phyloP scores from a whole-genome alignment of 1,140 invertebrate genomes.

The Melanaphis sacchari region DNA sequence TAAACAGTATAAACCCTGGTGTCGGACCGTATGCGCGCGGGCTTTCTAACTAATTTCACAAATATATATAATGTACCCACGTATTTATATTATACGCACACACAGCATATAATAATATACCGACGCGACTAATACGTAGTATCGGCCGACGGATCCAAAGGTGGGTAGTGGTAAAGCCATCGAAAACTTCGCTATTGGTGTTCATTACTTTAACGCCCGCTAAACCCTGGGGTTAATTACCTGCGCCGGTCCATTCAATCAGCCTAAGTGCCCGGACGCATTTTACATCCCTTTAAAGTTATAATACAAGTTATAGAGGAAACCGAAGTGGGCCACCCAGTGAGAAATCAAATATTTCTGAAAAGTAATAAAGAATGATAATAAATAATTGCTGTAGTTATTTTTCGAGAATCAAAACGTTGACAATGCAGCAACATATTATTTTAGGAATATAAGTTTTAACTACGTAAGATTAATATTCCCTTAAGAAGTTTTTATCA shows the following conservation, averaged over 20 bases:
- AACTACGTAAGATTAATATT: background rate
- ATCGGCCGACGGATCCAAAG: background rate
- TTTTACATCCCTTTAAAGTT: background rate
- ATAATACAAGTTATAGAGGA: background rate
- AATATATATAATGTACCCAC: background rate
- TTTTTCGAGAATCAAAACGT: background rate
- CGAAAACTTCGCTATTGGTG: background rate
- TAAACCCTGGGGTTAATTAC: background rate
- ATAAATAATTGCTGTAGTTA: too few species aligned
- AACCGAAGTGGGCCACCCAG: background rate
- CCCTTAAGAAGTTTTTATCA: background rate
- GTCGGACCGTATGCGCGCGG: background rate
- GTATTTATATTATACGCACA: background rate
- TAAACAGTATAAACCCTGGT: background rate
- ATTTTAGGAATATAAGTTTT: too few species aligned
- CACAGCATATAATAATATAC: background rate
- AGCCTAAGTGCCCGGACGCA: background rate
- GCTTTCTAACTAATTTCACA: background rate
- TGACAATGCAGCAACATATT: background rate
- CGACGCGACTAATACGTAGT: background rate
- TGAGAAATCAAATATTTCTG: background rate
- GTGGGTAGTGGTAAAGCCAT: background rate
- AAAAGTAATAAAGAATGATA: background rate
- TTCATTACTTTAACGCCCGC: constrained; percentile 10
- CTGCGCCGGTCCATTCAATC: background rate